Percentiles rank a stretch among this genome's conserved stretches.
These are phyloP conservation scores for Reticulitermes lucifugus DNA, from an alignment of 2,888 invertebrate genomes.

Conservation along the genomic window DNA sequence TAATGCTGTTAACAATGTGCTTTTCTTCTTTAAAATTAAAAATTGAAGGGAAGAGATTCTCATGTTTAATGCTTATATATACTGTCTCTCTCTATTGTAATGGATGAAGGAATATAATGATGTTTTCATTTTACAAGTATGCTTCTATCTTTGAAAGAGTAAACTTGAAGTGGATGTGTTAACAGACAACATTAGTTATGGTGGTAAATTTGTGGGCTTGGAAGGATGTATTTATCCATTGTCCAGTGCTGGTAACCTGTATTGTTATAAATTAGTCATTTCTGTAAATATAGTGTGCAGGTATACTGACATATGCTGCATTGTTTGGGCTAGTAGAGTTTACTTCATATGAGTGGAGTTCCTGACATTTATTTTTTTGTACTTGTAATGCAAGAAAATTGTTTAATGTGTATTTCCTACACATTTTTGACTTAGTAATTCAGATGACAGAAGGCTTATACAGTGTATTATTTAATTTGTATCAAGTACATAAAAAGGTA, in stretches of 20 bases:
- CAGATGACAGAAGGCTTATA: background rate
- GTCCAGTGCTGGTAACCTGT: slow-evolving; percentile 1
- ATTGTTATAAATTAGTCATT: background rate
- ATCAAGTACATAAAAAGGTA: too few species aligned
- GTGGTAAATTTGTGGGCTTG: background rate
- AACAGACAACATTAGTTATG: background rate
- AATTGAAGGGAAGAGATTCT: background rate
- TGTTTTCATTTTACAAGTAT: too few species aligned
- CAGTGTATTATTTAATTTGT: too few species aligned
- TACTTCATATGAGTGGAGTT: background rate
- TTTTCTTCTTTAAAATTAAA: background rate
- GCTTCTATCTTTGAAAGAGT: background rate
- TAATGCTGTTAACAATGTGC: too few species aligned
- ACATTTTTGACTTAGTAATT: background rate
- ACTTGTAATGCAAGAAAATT: background rate
- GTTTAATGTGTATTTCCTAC: background rate
- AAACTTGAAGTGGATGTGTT: background rate
- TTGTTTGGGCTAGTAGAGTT: background rate
- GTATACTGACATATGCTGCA: background rate
- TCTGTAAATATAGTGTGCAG: background rate
- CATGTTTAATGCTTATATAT: slow-evolving; percentile 2
- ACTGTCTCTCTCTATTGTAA: background rate
- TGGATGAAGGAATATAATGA: too few species aligned
- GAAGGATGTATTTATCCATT: background rate
- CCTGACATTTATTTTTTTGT: background rate